These are phyloP conservation scores for Urocolius indicus DNA, from an alignment of 2,113 vertebrate genomes.

Conservation along the genomic window DNA sequence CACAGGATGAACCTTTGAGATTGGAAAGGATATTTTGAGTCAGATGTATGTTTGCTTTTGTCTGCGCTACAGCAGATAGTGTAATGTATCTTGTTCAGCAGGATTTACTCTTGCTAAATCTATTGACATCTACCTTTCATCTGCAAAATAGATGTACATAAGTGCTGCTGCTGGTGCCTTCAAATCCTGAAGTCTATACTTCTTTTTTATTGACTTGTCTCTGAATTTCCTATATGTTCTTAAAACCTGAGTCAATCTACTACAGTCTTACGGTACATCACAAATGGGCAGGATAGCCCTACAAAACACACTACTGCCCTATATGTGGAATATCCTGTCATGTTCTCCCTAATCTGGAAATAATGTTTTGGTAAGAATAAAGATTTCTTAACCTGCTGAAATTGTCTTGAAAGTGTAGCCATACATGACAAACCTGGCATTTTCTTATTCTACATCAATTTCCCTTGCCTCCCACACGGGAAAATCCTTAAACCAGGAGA, in stretches of 20 bases:
- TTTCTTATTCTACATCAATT: background rate
- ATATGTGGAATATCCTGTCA: fast-evolving
- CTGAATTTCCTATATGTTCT: background rate
- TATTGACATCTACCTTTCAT: constrained; percentile 1
- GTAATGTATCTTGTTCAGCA: background rate
- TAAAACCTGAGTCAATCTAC: background rate
- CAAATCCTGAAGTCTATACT: background rate
- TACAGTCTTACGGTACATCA: background rate
- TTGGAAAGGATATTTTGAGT: constrained; percentile 24
- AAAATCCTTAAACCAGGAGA: background rate
- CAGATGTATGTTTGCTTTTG: constrained; percentile 2
- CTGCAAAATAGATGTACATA: background rate
- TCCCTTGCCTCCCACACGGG: background rate
- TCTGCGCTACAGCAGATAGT: background rate
- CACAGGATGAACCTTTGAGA: constrained; percentile 1
- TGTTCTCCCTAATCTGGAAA: background rate
- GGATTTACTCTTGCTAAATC: constrained; percentile 7
- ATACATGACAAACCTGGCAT: fast-evolving
- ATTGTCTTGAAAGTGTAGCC: background rate
- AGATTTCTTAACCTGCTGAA: background rate
- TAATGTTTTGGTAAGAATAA: background rate
- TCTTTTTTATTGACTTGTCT: background rate
- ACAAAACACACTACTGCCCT: background rate
- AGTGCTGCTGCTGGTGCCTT: background rate
- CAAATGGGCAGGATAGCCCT: background rate